Evolutionary conservation across 2,888 invertebrate genomes (phyloP).

Genomic region (Lamellibrachia satsuma): DNA sequence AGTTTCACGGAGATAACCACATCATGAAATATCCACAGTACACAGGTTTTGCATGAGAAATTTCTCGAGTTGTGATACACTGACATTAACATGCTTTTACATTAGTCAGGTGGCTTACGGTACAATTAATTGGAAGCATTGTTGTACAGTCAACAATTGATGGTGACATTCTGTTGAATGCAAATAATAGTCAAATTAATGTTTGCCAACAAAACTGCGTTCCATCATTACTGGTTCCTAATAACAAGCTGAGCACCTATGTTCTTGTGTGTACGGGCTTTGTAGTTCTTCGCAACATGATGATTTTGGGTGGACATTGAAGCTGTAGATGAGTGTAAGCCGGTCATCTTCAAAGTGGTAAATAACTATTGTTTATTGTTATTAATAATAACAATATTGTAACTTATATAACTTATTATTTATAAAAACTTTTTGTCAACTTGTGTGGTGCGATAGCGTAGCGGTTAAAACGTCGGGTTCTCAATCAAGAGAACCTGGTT

Average conservation of each 20-base stretch:
- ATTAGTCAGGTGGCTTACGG: neutral
- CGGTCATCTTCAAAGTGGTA: no score
- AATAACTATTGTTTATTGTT: no score
- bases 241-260: neutral
- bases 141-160: neutral
- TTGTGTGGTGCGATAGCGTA: no score
- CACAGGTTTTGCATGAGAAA: neutral
- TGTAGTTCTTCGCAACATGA: no score
- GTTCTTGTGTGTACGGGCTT: no score
- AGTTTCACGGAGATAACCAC: neutral
- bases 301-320: no score
- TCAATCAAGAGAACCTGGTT: no score
- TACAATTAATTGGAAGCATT: neutral
- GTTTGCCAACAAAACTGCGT: neutral
- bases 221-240: neutral
- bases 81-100: neutral
- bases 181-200: neutral
- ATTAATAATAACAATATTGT: no score
- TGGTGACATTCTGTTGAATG: neutral
- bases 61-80: neutral
- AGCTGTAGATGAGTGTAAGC: no score
- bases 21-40: neutral
- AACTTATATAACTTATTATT: no score
- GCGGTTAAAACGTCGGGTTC: no score
- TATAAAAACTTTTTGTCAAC: no score